A percentile compares a stretch with the other conserved stretches of the same genome.
These are phyloP conservation scores for Fregata magnificens DNA, from an alignment of 2,113 vertebrate genomes.

Conservation along the genomic window DNA sequence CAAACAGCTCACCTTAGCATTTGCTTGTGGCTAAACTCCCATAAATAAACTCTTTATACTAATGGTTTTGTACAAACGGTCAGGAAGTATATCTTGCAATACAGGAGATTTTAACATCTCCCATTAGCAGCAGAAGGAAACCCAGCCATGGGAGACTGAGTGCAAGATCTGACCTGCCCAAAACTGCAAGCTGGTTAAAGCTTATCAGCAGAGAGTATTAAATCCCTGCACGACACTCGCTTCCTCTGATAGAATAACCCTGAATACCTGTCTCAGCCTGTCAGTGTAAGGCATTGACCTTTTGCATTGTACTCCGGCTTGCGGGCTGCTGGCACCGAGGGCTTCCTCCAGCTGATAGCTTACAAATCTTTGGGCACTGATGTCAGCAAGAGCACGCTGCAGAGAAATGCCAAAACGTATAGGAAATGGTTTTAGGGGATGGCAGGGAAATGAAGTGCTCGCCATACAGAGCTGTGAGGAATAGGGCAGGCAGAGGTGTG, in stretches of 20 bases:
- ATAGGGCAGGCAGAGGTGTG: not conserved
- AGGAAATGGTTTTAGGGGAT: not conserved
- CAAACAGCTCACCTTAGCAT: not conserved
- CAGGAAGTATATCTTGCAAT: not conserved
- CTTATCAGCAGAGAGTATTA: not conserved
- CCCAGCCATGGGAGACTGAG: not conserved
- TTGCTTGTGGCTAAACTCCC: not conserved
- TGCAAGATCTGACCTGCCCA: constrained; percentile 9
- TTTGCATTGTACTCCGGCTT: not conserved
- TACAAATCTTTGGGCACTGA: constrained; percentile 11
- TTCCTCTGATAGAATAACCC: constrained; percentile 8
- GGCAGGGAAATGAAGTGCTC: not conserved
- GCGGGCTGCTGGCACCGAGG: not conserved
- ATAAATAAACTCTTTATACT: constrained; percentile 1
- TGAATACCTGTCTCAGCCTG: constrained; percentile 8
- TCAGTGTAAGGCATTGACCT: constrained; percentile 40
- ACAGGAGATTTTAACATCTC: constrained; percentile 8
- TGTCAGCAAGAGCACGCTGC: not conserved
- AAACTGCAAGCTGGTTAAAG: not conserved
- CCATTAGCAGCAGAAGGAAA: constrained; percentile 1
- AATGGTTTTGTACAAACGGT: constrained; percentile 15
- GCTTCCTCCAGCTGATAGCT: constrained; percentile 35
- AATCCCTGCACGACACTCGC: not conserved
- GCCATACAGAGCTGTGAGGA: not conserved
- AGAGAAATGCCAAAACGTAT: not conserved